These are phyloP conservation scores for Drosophila lacertosa DNA, from an alignment of 1,140 invertebrate genomes.

Conservation along the genomic window DNA sequence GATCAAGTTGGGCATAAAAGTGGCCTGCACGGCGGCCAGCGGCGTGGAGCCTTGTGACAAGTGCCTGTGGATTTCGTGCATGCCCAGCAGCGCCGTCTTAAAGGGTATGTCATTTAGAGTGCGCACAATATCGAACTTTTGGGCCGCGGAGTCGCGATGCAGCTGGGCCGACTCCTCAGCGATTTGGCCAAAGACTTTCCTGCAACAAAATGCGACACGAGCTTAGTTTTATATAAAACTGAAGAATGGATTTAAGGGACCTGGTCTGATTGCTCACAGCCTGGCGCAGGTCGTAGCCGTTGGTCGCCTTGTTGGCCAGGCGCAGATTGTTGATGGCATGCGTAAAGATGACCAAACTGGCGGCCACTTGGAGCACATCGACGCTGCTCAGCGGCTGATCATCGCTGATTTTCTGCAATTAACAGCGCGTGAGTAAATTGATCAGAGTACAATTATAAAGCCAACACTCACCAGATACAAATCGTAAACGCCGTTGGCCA, in stretches of 20 bases:
- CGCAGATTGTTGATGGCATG: slow-evolving; percentile 75
- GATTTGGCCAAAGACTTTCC: slow-evolving; percentile 39
- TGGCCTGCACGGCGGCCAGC: slow-evolving; percentile 23
- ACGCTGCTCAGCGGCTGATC: slow-evolving; percentile 55
- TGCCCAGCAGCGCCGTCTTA: slow-evolving; percentile 55
- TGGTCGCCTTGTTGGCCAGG: slow-evolving; percentile 57
- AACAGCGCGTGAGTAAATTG: too few species aligned
- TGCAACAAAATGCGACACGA: not conserved
- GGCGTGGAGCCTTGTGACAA: slow-evolving; percentile 39
- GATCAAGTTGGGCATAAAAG: slow-evolving; percentile 49
- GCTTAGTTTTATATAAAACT: too few species aligned
- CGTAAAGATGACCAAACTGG: slow-evolving; percentile 70
- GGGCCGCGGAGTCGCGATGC: slow-evolving; percentile 2
- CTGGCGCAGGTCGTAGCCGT: slow-evolving; percentile 46
- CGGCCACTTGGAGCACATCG: slow-evolving; percentile 68
- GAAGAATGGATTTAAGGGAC: slow-evolving; percentile 6
- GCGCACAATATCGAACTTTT: slow-evolving; percentile 69
- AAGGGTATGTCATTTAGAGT: slow-evolving; percentile 74
- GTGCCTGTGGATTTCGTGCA: slow-evolving; percentile 52
- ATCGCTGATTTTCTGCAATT: slow-evolving; percentile 59
- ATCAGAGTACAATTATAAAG: not conserved
- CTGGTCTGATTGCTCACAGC: slow-evolving; percentile 52
- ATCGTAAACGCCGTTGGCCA: slow-evolving; percentile 65
- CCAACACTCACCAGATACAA: slow-evolving; percentile 53
- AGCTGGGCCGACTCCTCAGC: slow-evolving; percentile 32